Evolutionary conservation across 2,888 invertebrate species (phyloP).

Genomic region (Philonicus albiceps): DNA sequence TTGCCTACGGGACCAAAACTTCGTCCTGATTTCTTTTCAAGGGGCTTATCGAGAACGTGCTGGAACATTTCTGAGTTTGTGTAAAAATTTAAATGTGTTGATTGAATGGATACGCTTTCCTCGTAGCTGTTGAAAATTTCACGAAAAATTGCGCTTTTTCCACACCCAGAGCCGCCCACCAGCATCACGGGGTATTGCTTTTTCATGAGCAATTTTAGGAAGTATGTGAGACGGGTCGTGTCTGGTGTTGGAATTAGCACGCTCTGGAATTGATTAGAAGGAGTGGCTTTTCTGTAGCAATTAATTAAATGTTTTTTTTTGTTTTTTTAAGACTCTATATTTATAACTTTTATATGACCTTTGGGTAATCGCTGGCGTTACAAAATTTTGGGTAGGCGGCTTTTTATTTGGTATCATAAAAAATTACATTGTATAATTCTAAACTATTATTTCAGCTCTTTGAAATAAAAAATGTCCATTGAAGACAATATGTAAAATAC

Average conservation of each 20-base stretch:
- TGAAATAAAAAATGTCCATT: background rate
- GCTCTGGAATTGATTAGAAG: slow-evolving; percentile 8
- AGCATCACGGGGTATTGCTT: slow-evolving; percentile 87
- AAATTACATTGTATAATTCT: background rate
- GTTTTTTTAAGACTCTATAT: background rate
- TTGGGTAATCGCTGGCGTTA: background rate
- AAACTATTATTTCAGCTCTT: background rate
- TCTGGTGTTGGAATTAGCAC: slow-evolving; percentile 86
- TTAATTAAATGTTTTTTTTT: background rate
- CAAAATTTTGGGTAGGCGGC: background rate
- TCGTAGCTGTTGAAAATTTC: slow-evolving; percentile 79
- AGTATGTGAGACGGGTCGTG: slow-evolving; percentile 87
- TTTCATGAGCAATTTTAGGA: slow-evolving; percentile 83
- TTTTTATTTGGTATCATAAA: background rate
- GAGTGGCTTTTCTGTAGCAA: background rate
- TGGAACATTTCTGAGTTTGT: slow-evolving; percentile 93
- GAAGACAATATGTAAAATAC: background rate
- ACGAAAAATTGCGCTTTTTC: slow-evolving; percentile 90
- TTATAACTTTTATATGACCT: background rate
- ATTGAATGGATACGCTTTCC: slow-evolving; percentile 81
- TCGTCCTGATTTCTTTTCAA: slow-evolving; percentile 94
- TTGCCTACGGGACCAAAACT: slow-evolving; percentile 93
- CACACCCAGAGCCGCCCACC: slow-evolving; percentile 88
- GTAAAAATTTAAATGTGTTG: slow-evolving; percentile 96
- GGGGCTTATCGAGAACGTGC: slow-evolving; percentile 84